Evolutionary conservation across 2,113 vertebrate species (phyloP).

Genomic region (Phodopus roborovskii): DNA sequence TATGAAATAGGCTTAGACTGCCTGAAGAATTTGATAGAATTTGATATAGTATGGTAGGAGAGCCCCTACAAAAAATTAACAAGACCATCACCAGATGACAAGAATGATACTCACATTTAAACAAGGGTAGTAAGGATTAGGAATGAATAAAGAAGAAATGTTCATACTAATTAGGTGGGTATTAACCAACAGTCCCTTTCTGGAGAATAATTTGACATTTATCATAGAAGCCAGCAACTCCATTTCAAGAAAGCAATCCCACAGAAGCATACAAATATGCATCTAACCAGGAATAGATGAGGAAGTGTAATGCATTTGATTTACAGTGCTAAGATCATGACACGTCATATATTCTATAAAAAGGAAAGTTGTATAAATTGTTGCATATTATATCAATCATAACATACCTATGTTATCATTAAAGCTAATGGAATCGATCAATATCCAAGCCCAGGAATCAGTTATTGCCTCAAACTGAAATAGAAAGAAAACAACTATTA

Average conservation of each 20-base stretch:
- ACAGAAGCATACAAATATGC: background rate
- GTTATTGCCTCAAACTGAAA: background rate
- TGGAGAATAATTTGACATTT: background rate
- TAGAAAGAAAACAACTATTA: conserved; percentile 16
- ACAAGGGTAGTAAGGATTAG: background rate
- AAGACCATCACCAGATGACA: background rate
- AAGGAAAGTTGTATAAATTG: background rate
- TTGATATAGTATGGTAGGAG: background rate
- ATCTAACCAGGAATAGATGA: background rate
- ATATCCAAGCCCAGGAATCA: background rate
- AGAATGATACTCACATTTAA: background rate
- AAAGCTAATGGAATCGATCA: conserved; percentile 6
- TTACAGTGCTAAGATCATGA: background rate
- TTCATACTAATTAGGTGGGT: no score
- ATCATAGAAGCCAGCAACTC: background rate
- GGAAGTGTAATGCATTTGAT: background rate
- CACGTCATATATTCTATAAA: background rate
- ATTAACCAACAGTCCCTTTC: background rate
- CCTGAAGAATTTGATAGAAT: background rate
- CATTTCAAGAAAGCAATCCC: background rate
- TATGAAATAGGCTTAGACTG: background rate
- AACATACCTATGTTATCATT: background rate
- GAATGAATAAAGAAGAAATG: background rate
- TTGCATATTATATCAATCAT: background rate
- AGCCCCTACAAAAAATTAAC: background rate